These are phyloP conservation scores for Stictonetta naevosa DNA, from an alignment of 2,113 vertebrate genomes.

Conservation along the genomic window DNA sequence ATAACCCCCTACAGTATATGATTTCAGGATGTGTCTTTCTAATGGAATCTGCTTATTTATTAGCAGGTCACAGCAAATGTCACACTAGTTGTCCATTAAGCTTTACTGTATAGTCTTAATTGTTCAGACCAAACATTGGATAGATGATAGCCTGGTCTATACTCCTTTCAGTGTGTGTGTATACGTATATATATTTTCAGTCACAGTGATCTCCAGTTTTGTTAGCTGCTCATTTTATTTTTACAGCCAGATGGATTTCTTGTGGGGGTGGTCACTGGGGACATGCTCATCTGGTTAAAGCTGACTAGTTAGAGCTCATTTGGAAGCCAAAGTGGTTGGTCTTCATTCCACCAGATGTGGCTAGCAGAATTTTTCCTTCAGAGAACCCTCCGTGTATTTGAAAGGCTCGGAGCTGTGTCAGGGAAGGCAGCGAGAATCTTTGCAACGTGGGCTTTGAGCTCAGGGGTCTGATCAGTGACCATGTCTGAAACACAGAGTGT, in stretches of 20 bases:
- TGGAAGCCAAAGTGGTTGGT: not conserved
- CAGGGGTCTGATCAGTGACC: not conserved
- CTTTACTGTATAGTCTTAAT: not conserved
- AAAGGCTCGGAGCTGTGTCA: not conserved
- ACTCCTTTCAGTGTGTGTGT: no score
- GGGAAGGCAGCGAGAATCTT: not conserved
- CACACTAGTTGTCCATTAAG: not conserved
- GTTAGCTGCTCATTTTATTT: constrained; percentile 10
- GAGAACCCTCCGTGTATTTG: not conserved
- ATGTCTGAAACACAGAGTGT: not conserved
- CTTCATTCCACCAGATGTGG: not conserved
- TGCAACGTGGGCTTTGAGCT: not conserved
- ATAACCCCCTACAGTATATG: not conserved
- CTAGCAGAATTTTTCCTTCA: not conserved
- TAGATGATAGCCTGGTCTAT: not conserved
- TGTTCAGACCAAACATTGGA: not conserved
- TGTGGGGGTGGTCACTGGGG: not conserved
- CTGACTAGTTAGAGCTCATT: not conserved
- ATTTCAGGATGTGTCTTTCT: not conserved
- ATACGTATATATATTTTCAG: not conserved
- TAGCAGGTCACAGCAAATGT: not conserved
- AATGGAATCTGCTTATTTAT: not conserved
- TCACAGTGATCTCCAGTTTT: not conserved
- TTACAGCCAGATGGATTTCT: not conserved
- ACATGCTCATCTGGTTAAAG: not conserved